Evolutionary conservation across 2,113 vertebrate genomes (phyloP).

Genomic region (Lichenostomus cassidix): DNA sequence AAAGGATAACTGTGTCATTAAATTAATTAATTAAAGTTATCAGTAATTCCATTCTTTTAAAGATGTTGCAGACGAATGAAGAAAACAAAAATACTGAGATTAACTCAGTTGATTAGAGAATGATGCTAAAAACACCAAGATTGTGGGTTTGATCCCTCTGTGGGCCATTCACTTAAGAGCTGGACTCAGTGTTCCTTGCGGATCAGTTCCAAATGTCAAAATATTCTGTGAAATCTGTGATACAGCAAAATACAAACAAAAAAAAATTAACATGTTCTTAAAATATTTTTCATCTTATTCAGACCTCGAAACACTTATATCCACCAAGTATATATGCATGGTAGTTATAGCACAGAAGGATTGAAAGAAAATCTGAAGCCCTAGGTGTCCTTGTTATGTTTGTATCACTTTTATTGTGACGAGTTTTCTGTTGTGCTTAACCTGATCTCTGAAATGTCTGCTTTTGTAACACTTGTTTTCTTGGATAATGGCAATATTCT

Average conservation of each 20-base stretch:
- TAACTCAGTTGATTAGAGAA: neutral
- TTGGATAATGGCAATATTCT: neutral
- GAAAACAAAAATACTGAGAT: neutral
- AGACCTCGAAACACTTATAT: neutral
- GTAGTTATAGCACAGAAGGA: neutral
- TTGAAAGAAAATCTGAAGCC: neutral
- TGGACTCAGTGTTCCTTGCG: neutral
- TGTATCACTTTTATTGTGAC: neutral
- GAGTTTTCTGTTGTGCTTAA: neutral
- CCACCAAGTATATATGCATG: neutral
- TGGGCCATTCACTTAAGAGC: neutral
- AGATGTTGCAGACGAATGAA: neutral
- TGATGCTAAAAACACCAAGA: neutral
- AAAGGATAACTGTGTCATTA: neutral
- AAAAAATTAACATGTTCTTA: neutral
- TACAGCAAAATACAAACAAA: neutral
- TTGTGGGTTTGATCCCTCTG: neutral
- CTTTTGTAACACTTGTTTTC: neutral
- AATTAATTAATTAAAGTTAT: neutral
- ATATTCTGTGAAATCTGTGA: neutral
- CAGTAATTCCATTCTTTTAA: neutral
- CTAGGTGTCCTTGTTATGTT: neutral
- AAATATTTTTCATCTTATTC: neutral
- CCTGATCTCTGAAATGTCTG: neutral
- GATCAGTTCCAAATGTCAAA: neutral